A percentile compares a stretch with the other conserved stretches of the same genome.
Evolutionary conservation across 2,113 vertebrate species (phyloP).

Genomic region (Oceanites oceanicus): DNA sequence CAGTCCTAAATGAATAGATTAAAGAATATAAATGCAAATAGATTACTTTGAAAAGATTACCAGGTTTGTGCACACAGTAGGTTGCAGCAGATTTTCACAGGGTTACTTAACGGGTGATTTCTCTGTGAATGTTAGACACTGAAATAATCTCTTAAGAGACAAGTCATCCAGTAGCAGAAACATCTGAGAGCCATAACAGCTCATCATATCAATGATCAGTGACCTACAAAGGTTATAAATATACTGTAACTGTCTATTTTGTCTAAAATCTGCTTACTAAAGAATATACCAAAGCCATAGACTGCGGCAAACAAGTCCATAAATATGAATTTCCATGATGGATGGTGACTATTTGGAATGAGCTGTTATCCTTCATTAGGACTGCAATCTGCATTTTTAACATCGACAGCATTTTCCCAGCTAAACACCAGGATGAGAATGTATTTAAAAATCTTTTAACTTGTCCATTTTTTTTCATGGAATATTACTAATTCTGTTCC

Average conservation of each 20-base stretch:
- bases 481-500: not conserved
- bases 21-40: not conserved
- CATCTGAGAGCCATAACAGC: not conserved
- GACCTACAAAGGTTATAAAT: not conserved
- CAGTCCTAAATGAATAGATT: not conserved
- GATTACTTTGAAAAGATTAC: not conserved
- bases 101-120: not conserved
- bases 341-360: not conserved
- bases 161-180: not conserved
- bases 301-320: not conserved
- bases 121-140: not conserved
- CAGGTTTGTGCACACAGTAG: not conserved
- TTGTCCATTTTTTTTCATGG: not conserved
- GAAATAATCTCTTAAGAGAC: not conserved
- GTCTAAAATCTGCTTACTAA: slow-evolving; percentile 24
- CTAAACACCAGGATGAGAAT: not conserved
- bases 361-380: not conserved
- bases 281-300: not conserved
- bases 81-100: not conserved
- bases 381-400: not conserved
- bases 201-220: not conserved
- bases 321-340: not conserved
- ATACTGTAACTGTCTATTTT: not conserved
- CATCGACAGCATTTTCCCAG: not conserved
- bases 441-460: not conserved